Evolutionary conservation across 2,113 vertebrate genomes (phyloP), one percentile per base, ranked within the genome.

Genomic region (Cariama cristata): DNA sequence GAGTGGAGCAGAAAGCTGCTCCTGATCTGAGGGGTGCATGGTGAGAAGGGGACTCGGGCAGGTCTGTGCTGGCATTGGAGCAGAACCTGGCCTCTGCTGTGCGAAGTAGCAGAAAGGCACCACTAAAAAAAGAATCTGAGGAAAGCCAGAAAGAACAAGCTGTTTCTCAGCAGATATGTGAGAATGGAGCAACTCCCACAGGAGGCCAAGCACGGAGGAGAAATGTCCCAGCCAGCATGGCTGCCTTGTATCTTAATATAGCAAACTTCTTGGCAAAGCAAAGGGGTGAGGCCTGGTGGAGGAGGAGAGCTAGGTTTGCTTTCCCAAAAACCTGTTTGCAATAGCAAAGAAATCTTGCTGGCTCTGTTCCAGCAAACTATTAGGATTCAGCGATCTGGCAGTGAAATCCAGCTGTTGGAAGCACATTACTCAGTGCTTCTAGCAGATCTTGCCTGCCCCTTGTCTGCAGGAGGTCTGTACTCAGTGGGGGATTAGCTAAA

Each of bases 121-220:
- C 68, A 32, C 75, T 94, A 86, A 95, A 95, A 95, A 93, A 88
- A 96, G 90, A 90, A 93, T 79, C 55, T 59, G 85, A 93, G 91
- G 92, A 94, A 93, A 96, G 79, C 79, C 80, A 93, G 88, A 52
- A 77, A 19, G 91, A 94, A 87, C 87, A 92, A 50, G 80, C 81
- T 95, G 95, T 96, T 97, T 95, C 93, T 90, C 85, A 94, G 87
- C 75, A 94, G 88, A 53, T 92, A 50, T 6, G 17, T 63, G 44
- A 94, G 94, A 97, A 81, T 79, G 83, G 75, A 94, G 91, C 79
- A 93, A 95, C 86, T 95, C 97, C 95, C 83, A 64, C 8, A 27
- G 91, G 96, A 97, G 68, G 73, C 83, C 68, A 75, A 35, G 74
- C 60, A 62, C 0, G 59, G 74, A 95, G 87, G 74, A 81, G 66